phyloP scores from a whole-genome alignment of 1,140 invertebrate species.

The Caenorhabditis remanei region DNA sequence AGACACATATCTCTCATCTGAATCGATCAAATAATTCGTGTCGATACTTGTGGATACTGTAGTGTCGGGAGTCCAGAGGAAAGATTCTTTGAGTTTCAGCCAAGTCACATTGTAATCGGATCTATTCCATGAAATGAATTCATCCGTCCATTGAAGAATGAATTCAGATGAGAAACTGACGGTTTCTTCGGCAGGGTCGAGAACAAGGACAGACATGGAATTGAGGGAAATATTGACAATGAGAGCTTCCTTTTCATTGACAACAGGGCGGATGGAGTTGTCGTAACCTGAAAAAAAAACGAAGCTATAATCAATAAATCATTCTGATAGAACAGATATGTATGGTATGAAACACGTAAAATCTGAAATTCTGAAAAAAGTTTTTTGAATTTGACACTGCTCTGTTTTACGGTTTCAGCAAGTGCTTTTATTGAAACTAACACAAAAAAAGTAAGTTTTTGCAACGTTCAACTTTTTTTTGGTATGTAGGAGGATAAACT shows the following conservation, averaged over 20 bases:
- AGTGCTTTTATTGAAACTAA: no score
- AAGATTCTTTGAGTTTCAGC: conserved; percentile 56
- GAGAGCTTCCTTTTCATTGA: conserved; percentile 15
- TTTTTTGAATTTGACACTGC: no score
- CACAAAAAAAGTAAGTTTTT: no score
- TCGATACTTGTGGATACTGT: conserved; percentile 51
- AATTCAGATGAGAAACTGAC: conserved; percentile 49
- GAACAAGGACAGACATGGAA: conserved; percentile 20
- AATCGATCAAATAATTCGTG: conserved; percentile 7
- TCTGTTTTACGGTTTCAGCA: no score
- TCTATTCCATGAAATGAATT: conserved; percentile 44
- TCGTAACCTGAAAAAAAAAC: conserved; percentile 54
- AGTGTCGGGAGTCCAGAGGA: conserved; percentile 53
- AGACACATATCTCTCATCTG: conserved; percentile 13
- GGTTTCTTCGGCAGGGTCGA: conserved; percentile 53
- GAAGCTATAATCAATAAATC: no score
- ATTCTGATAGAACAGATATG: no score
- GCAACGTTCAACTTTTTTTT: no score
- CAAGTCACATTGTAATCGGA: conserved; percentile 27
- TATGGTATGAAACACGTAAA: no score
- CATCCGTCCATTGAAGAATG: conserved; percentile 55
- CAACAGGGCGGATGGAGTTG: conserved; percentile 26
- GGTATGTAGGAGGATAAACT: no score
- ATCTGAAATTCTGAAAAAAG: no score
- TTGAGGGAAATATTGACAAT: conserved; percentile 47